A percentile compares a stretch with the other conserved stretches of the same genome.
These are phyloP conservation scores for Dinocampus coccinellae DNA, from an alignment of 2,888 invertebrate genomes.

Conservation along the genomic window DNA sequence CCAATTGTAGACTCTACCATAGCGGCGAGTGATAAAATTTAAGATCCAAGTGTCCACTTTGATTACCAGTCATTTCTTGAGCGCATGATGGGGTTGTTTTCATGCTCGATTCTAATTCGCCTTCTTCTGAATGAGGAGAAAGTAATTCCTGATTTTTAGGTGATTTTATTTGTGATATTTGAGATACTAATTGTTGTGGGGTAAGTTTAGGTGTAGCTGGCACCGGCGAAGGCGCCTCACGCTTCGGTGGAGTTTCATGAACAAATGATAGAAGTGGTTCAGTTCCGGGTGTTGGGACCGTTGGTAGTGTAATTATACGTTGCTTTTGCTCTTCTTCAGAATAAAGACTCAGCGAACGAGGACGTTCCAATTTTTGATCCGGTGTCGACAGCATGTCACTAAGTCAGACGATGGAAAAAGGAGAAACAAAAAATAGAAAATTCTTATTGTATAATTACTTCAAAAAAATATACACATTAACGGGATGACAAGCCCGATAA, in stretches of 20 bases:
- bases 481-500: neutral
- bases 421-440: neutral
- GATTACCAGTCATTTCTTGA: constrained; percentile 63
- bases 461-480: neutral
- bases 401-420: constrained; percentile 38
- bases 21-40: constrained; percentile 84
- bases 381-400: constrained; percentile 49
- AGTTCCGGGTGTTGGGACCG: constrained; percentile 54
- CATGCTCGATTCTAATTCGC: constrained; percentile 22
- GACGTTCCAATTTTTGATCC: constrained; percentile 57
- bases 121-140: constrained; percentile 24
- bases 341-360: constrained; percentile 62
- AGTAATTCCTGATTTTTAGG: neutral
- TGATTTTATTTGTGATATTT: neutral
- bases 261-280: constrained; percentile 48
- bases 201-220: neutral
- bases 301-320: constrained; percentile 52
- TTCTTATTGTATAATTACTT: neutral
- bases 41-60: constrained; percentile 77
- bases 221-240: constrained; percentile 10
- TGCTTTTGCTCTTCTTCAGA: constrained; percentile 61
- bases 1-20: constrained; percentile 73
- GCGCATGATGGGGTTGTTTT: constrained; percentile 57
- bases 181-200: neutral
- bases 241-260: constrained; percentile 23